Conservation (phyloP, 2,113 vertebrate species). For the Eulemur macaco region DNA sequence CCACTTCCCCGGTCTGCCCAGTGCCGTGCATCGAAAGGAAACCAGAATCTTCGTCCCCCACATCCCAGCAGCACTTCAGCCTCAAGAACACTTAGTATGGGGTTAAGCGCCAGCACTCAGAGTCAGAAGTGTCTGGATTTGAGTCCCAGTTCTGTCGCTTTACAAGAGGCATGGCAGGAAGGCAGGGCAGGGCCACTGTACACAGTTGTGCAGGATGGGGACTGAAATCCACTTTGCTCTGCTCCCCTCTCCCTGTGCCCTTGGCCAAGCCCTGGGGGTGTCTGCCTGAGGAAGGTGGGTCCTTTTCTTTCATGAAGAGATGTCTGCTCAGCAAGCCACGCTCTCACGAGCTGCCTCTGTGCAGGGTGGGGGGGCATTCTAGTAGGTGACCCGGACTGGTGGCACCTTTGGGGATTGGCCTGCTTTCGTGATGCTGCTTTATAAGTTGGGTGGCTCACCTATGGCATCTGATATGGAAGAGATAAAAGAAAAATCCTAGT, state of each 20-base stretch:
- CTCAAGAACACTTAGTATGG: not conserved
- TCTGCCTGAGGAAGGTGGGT: not conserved
- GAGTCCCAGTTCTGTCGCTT: not conserved
- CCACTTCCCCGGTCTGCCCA: not conserved
- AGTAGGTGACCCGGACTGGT: too few relatives aligned
- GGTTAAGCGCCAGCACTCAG: not conserved
- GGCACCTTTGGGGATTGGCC: not conserved
- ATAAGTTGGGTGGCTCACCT: not conserved
- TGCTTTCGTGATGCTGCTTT: not conserved
- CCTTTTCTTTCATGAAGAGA: not conserved
- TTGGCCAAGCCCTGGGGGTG: not conserved
- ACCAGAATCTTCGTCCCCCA: not conserved
- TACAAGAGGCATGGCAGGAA: too few relatives aligned
- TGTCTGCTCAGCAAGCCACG: not conserved
- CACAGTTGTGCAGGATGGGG: not conserved
- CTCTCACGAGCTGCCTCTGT: not conserved
- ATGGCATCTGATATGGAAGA: not conserved
- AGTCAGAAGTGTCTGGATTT: rapidly evolving
- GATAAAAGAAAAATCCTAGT: not conserved
- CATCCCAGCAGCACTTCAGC: not conserved
- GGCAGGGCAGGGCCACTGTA: not conserved
- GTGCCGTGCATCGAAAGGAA: not conserved
- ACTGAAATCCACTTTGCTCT: not conserved
- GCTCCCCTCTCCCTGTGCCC: not conserved
- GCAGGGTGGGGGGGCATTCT: not conserved